Evolutionary conservation across 2,797 vertebrate genomes (phyloP).

Genomic region (Typhlichthys eigenmanni): DNA sequence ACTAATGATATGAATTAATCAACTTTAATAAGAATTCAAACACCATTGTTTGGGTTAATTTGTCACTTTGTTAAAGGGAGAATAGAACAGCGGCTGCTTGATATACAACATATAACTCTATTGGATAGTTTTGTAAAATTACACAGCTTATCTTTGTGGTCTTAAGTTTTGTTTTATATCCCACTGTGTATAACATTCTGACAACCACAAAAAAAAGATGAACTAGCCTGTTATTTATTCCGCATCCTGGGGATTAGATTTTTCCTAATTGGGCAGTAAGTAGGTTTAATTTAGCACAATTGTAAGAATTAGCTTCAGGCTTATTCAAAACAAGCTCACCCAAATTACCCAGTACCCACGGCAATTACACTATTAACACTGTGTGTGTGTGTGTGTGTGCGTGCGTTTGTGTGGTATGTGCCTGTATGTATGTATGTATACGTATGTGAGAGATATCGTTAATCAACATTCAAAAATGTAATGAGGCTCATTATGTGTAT

Average conservation of each 20-base stretch:
- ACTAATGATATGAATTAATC: slow-evolving; percentile 87
- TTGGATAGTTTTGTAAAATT: slow-evolving; percentile 45
- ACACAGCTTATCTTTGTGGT: slow-evolving; percentile 19
- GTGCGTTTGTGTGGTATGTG: too few relatives aligned
- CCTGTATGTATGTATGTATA: too few relatives aligned
- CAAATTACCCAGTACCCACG: too few relatives aligned
- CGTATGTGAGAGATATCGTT: too few relatives aligned
- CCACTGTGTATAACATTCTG: slow-evolving; percentile 1
- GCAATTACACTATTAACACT: too few relatives aligned
- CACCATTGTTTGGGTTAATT: slow-evolving; percentile 82
- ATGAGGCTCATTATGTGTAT: neutral
- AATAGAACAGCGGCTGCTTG: slow-evolving; percentile 68
- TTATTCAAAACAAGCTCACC: too few relatives aligned
- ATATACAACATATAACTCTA: slow-evolving; percentile 71
- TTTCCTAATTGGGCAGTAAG: too few relatives aligned
- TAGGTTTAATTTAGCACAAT: too few relatives aligned
- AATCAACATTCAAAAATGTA: too few relatives aligned
- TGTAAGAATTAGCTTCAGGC: too few relatives aligned
- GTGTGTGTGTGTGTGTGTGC: too few relatives aligned
- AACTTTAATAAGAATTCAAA: slow-evolving; percentile 89
- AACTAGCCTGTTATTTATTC: neutral
- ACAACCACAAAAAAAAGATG: slow-evolving; percentile 10
- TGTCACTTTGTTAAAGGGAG: slow-evolving; percentile 81
- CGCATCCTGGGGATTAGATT: too few relatives aligned
- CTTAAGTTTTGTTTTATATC: slow-evolving; percentile 6